phyloP scores from a whole-genome alignment of 2,888 invertebrate genomes.

The Parnassius orleans region DNA sequence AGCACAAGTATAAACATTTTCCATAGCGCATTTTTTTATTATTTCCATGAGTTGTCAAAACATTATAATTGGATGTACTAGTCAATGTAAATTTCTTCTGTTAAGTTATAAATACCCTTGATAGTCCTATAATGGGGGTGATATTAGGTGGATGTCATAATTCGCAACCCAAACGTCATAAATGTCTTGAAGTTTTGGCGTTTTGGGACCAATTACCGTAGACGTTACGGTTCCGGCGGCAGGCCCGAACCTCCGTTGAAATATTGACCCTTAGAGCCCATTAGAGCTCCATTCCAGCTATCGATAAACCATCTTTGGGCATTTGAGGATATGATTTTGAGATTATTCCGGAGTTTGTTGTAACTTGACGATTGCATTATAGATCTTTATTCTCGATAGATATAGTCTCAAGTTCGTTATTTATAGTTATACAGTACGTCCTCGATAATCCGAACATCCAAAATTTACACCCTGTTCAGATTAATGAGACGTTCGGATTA shows the following conservation, averaged over 20 bases:
- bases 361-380: constrained; percentile 26
- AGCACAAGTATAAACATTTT: too few relatives aligned
- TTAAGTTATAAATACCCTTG: constrained; percentile 11
- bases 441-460: too few relatives aligned
- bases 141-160: constrained; percentile 28
- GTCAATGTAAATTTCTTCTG: constrained; percentile 1
- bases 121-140: constrained; percentile 26
- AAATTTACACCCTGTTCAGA: too few relatives aligned
- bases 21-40: too few relatives aligned
- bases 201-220: constrained; percentile 62
- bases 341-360: constrained; percentile 42
- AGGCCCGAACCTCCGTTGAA: constrained; percentile 53
- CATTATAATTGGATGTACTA: too few relatives aligned
- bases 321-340: constrained; percentile 55
- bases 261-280: constrained; percentile 71
- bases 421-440: too few relatives aligned
- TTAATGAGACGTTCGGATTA: too few relatives aligned
- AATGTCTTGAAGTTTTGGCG: constrained; percentile 41
- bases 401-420: too few relatives aligned
- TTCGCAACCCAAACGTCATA: constrained; percentile 28
- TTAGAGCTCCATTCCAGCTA: constrained; percentile 62
- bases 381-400: constrained; percentile 6
- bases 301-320: constrained; percentile 64
- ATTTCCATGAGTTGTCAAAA: too few relatives aligned
- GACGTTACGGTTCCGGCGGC: constrained; percentile 45